Evolutionary conservation across 2,797 vertebrate genomes (phyloP), one percentile per base, ranked within the genome.

Genomic region (Pampus argenteus): DNA sequence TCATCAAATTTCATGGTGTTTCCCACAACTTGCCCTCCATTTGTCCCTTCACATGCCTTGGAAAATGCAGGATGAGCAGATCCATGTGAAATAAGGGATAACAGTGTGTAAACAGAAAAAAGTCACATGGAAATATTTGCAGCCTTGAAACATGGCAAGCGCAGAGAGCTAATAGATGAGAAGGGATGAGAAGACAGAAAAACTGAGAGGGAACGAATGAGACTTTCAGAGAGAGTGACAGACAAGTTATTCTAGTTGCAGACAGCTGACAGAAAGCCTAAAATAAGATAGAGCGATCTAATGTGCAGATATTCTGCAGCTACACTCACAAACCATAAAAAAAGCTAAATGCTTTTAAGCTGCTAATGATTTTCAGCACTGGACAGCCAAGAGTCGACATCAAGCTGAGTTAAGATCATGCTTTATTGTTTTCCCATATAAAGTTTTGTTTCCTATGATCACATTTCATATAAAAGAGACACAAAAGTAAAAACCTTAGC

Each of bases 191-290:
- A 66, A 74, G 69, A 85, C 36, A 86, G 79, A 87, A 81, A 87
- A 66, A 66, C 31, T 26, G 47, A 74, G 60, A 83, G 59, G 36
- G 48, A 67, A 56, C 26, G 22, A 84, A 62, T 60, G 45, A 56
- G 67, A 70, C 48, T 42, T 34, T 22, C 54, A 45, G 74, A 78
- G 78, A 79, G 83, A 80, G 71, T n/a, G 69, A 83, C 68, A 83
- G 85, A 88, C 79, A 74, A 92, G 92, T 93, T 93, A 94, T 94
- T 95, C 87, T 93, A 84, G 92, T 90, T 89, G 66, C 84, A 92
- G 90, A 88, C 92, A 93, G 93, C 92, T 93, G 93, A 92, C 84
- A 80, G 80, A 82, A 88, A 76, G 74, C 64, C 90, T 85, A 91
- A 92, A 94, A 93, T 90, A 93, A 93, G 84, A 88, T 76, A 62